Conservation (phyloP, 2,797 vertebrate species). For the Emys orbicularis region DNA sequence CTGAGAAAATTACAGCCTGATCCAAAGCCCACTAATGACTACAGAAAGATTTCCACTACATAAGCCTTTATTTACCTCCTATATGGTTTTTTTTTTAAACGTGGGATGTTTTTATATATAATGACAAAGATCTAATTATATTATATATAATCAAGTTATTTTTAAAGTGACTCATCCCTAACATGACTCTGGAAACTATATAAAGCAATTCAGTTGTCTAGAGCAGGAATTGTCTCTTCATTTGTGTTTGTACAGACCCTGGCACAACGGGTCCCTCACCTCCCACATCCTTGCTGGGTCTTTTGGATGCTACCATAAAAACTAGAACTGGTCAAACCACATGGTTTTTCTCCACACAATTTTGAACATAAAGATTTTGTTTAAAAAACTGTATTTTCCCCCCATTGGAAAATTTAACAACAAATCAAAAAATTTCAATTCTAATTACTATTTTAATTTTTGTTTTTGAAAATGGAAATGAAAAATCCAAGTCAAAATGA, state of each 20-base stretch:
- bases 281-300: background rate
- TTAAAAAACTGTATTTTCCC: background rate
- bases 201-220: background rate
- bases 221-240: background rate
- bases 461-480: background rate
- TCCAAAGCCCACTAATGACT: rapidly evolving
- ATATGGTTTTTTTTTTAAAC: background rate
- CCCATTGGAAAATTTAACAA: background rate
- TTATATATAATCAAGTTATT: background rate
- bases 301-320: background rate
- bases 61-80: background rate
- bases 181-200: background rate
- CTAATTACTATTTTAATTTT: background rate
- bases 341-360: background rate
- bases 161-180: background rate
- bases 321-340: background rate
- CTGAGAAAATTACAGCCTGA: rapidly evolving
- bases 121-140: background rate
- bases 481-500: background rate
- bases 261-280: background rate
- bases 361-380: background rate
- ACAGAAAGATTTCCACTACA: background rate
- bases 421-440: background rate
- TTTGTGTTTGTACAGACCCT: background rate
- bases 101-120: background rate